These are phyloP conservation scores for Syrista parreyssii DNA, from an alignment of 2,888 invertebrate genomes.

Conservation along the genomic window DNA sequence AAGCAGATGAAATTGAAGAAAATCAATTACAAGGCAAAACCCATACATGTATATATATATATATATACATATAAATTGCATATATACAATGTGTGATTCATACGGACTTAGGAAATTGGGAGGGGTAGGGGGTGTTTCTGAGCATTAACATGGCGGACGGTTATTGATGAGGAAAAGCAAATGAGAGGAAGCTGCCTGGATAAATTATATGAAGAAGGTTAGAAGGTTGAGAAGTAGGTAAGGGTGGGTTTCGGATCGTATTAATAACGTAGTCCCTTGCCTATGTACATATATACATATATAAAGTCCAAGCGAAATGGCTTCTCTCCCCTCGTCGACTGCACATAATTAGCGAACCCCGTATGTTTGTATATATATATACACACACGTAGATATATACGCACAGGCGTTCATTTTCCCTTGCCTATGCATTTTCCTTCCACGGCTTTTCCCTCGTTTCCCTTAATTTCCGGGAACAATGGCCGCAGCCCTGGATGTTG, in stretches of 20 bases:
- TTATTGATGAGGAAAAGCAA: slow-evolving; percentile 27
- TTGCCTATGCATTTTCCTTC: slow-evolving; percentile 41
- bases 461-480: slow-evolving; percentile 62
- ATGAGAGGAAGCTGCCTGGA: slow-evolving; percentile 24
- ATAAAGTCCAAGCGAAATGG: slow-evolving; percentile 37
- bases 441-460: slow-evolving; percentile 55
- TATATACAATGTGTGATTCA: background rate
- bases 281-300: background rate
- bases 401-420: slow-evolving; percentile 31
- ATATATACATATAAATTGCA: background rate
- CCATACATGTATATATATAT: background rate
- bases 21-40: background rate
- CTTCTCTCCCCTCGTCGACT: slow-evolving; percentile 44
- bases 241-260: slow-evolving; percentile 20
- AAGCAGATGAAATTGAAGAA: slow-evolving; percentile 12
- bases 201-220: slow-evolving; percentile 9
- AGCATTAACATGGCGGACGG: slow-evolving; percentile 34
- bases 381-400: slow-evolving; percentile 14
- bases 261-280: slow-evolving; percentile 18
- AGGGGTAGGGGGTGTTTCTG: slow-evolving; percentile 1
- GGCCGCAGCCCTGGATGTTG: slow-evolving; percentile 49
- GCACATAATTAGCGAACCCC: slow-evolving; percentile 58
- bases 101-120: background rate
- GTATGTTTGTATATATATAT: slow-evolving; percentile 24
- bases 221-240: slow-evolving; percentile 14